Base-by-base conservation (phyloP, 2,113 vertebrate genomes). In the Sylvietta virens region DNA sequence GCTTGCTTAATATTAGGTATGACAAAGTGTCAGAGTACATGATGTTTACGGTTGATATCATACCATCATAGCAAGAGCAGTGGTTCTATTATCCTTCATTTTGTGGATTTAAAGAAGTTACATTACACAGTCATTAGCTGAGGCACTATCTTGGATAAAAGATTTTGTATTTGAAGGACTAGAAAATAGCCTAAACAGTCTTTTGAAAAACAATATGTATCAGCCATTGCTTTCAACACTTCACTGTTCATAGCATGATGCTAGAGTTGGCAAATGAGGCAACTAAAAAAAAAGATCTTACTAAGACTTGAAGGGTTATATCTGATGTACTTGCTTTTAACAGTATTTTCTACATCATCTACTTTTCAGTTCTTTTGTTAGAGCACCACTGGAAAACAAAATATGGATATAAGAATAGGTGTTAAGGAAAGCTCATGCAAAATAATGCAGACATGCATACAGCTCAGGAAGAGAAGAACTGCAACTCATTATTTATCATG, bases 401-500 rank as follows among this genome's bases (percentile, higher is more conserved):
- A 91, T 27, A 93, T 4, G 22, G 45, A 56, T 84, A 37, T 47
- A 90, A 58, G 67, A 95, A 86, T 0, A 64, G 9, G 14, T 86
- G 13, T 96, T 88, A 73, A 48, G 51, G 77, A 87, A 82, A 95
- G 90, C 86, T 84, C 92, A 94, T 81, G 96, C 93, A 96, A 91
- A 90, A 51, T 39, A 95, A 87, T 53, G 79, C 74, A 70, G 21
- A 67, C 94, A 94, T 90, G 84, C 82, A 90, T 6, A 65, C 11
- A 96, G 81, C 30, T 93, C n/a, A 66, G 13, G 11, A 94, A 53
- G 54, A 87, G 42, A 31, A 92, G 67, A 81, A 61, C 3, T n/a
- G 27, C 30, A 85, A 77, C 58, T 61, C 21, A 15, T 35, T 44
- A 81, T n/a, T 86, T 54, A 70, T 28, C 0, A 0, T 67, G 54